These are phyloP conservation scores for Sarcophaga subvicina DNA, from an alignment of 2,888 invertebrate genomes.

Conservation along the genomic window DNA sequence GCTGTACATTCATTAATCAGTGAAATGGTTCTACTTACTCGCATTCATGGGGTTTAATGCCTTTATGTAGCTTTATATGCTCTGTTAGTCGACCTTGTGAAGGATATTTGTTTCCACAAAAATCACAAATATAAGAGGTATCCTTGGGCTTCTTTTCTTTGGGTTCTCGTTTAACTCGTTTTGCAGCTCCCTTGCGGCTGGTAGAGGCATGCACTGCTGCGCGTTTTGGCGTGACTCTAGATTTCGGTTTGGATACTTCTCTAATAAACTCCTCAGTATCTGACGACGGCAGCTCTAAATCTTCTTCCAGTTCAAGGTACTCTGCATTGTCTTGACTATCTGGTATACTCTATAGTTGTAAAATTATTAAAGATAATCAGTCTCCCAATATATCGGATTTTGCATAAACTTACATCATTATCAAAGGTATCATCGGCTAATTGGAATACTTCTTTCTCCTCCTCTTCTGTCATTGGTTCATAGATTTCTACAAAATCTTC, in stretches of 20 bases:
- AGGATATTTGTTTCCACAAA: constrained; percentile 81
- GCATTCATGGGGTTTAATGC: constrained; percentile 80
- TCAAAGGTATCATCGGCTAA: constrained; percentile 61
- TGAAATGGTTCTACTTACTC: constrained; percentile 76
- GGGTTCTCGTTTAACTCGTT: constrained; percentile 66
- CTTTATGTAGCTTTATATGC: constrained; percentile 80
- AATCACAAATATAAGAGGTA: constrained; percentile 79
- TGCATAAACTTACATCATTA: constrained; percentile 48
- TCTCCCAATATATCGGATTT: not conserved
- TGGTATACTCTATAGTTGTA: constrained; percentile 43
- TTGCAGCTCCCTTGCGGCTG: constrained; percentile 70
- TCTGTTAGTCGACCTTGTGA: constrained; percentile 80
- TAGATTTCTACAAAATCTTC: constrained; percentile 77
- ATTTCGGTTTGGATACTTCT: constrained; percentile 46
- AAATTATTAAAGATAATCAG: not conserved
- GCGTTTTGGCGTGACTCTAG: constrained; percentile 59
- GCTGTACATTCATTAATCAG: too few species aligned
- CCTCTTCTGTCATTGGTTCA: constrained; percentile 74
- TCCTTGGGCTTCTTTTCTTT: constrained; percentile 73
- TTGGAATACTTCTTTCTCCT: constrained; percentile 71
- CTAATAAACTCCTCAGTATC: constrained; percentile 74
- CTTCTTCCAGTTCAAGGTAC: constrained; percentile 76
- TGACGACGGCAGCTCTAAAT: constrained; percentile 69
- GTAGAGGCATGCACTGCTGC: constrained; percentile 67
- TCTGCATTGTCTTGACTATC: constrained; percentile 73